phyloP scores from a whole-genome alignment of 1,140 invertebrate genomes.

The Acromyrmex echinatior region DNA sequence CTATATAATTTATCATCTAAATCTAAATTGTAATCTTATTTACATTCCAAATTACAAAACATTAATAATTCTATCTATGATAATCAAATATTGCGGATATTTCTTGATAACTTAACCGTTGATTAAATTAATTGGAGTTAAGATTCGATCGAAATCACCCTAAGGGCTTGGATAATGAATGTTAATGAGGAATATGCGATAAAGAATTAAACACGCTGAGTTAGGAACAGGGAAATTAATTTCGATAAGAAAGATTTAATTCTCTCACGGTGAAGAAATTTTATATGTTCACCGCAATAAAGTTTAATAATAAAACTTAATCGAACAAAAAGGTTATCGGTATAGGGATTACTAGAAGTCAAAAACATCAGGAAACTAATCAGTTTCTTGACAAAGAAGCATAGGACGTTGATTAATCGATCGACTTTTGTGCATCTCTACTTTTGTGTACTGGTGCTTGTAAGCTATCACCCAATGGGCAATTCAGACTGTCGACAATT shows the following conservation, averaged over 20 bases:
- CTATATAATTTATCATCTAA: background rate
- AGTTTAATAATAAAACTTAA: background rate
- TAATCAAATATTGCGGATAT: background rate
- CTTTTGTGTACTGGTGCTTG: background rate
- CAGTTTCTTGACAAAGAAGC: constrained; percentile 3
- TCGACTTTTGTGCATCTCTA: constrained; percentile 1
- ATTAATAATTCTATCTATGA: background rate
- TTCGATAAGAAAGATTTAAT: background rate
- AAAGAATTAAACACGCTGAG: background rate
- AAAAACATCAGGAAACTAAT: constrained; percentile 18
- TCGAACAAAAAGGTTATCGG: background rate
- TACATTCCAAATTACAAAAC: background rate
- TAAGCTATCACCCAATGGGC: background rate
- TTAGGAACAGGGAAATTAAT: background rate
- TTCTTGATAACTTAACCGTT: background rate
- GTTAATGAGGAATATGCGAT: background rate
- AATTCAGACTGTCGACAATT: constrained; percentile 14
- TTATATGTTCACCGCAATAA: background rate
- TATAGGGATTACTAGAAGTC: background rate
- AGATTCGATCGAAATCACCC: background rate
- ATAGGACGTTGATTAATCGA: background rate
- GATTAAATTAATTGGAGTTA: constrained; percentile 7
- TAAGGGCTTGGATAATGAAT: background rate
- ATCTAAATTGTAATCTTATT: background rate
- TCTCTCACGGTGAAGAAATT: background rate